Evolutionary conservation across 2,113 vertebrate species (phyloP).

Genomic region (Xiphias gladius): DNA sequence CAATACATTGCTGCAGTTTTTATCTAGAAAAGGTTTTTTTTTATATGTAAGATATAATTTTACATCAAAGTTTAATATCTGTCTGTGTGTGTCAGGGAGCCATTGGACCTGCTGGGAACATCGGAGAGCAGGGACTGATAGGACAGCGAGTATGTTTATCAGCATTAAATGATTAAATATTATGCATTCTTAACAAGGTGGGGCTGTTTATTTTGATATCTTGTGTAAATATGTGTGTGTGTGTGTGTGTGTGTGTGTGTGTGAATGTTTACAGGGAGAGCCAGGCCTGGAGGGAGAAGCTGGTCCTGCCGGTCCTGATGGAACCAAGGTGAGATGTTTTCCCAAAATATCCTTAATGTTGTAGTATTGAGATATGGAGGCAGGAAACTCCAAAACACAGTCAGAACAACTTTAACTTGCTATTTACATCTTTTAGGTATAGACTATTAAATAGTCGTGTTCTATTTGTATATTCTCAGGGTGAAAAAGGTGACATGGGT

Average conservation of each 20-base stretch:
- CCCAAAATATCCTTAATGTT: background rate
- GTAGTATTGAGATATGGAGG: background rate
- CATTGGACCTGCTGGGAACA: constrained; percentile 87
- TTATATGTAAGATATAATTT: background rate
- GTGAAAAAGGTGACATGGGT: constrained; percentile 94
- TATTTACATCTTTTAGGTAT: background rate
- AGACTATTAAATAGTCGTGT: background rate
- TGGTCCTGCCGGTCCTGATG: constrained; percentile 89
- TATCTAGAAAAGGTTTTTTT: background rate
- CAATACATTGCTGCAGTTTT: background rate
- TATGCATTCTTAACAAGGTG: background rate
- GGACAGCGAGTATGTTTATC: constrained; percentile 89
- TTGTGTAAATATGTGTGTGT: constrained; percentile 1
- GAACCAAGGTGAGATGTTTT: constrained; percentile 87
- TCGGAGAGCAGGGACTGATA: constrained; percentile 92
- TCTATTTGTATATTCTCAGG: constrained; percentile 79
- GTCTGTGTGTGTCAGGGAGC: constrained; percentile 85
- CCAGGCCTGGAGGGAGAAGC: constrained; percentile 92
- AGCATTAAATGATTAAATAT: constrained; percentile 16
- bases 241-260: constrained; percentile 5
- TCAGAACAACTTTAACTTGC: background rate
- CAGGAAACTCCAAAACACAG: background rate
- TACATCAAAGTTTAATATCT: background rate
- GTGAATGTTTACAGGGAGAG: constrained; percentile 86
- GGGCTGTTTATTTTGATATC: background rate